Percentiles rank a stretch among this genome's conserved stretches.
phyloP scores from a whole-genome alignment of 2,797 vertebrate genomes.

The Xenentodon cancila region DNA sequence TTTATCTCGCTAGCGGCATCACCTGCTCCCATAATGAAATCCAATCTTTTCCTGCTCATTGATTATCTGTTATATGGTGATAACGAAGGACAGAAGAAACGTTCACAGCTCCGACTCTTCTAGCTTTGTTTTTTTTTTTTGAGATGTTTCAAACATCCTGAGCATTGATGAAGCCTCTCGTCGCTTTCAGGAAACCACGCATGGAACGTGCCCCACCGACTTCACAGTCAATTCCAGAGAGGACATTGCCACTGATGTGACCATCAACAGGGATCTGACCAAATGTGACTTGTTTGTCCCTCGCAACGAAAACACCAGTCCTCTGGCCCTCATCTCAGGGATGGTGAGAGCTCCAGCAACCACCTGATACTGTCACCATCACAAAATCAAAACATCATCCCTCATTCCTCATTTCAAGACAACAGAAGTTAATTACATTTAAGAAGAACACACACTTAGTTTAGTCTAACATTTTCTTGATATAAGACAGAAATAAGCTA shows the following conservation, averaged over 20 bases:
- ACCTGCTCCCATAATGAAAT: conserved; percentile 39
- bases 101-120: conserved; percentile 14
- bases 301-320: conserved; percentile 83
- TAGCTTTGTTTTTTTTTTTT: conserved; percentile 18
- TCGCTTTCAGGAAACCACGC: conserved; percentile 85
- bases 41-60: conserved; percentile 46
- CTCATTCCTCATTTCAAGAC: not conserved
- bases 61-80: conserved; percentile 43
- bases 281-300: conserved; percentile 84
- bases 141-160: not conserved
- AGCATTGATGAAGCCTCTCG: conserved; percentile 1
- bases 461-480: no score
- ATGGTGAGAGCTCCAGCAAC: conserved; percentile 77
- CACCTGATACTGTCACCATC: not conserved
- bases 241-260: conserved; percentile 83
- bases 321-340: conserved; percentile 89
- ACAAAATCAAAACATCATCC: not conserved
- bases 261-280: conserved; percentile 85
- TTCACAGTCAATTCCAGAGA: conserved; percentile 80
- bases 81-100: conserved; percentile 29
- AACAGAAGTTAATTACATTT: no score
- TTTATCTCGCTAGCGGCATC: conserved; percentile 65
- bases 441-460: no score
- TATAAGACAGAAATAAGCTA: no score
- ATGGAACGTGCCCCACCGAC: conserved; percentile 88